phyloP scores from a whole-genome alignment of 2,888 invertebrate genomes.

The Drosophila anomalata region DNA sequence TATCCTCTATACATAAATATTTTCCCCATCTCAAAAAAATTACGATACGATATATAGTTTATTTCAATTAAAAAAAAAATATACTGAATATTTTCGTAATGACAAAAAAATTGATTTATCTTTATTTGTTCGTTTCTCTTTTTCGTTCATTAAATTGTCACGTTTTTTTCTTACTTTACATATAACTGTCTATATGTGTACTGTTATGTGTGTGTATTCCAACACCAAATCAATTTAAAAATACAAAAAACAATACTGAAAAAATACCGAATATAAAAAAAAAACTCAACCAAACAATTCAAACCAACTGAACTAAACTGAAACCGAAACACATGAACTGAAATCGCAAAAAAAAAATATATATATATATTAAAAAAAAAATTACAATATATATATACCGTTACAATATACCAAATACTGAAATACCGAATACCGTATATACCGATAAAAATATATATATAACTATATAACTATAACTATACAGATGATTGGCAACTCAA shows the following conservation, averaged over 20 bases:
- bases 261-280: conserved; percentile 41
- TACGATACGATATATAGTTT: conserved; percentile 19
- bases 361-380: conserved; percentile 1
- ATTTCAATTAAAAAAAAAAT: conserved; percentile 10
- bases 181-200: conserved; percentile 73
- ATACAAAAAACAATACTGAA: conserved; percentile 21
- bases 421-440: conserved; percentile 28
- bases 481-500: conserved; percentile 89
- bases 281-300: conserved; percentile 59
- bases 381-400: conserved; percentile 26
- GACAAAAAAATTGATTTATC: conserved; percentile 67
- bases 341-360: conserved; percentile 55
- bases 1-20: background rate
- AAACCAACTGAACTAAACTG: conserved; percentile 63
- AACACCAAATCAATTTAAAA: conserved; percentile 62
- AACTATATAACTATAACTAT: conserved; percentile 59
- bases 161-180: conserved; percentile 56
- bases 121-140: conserved; percentile 68
- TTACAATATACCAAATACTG: conserved; percentile 40
- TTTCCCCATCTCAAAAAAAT: background rate
- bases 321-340: conserved; percentile 67
- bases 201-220: conserved; percentile 68
- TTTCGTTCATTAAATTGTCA: conserved; percentile 64
- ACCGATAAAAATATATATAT: conserved; percentile 52
- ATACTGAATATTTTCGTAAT: conserved; percentile 56